Evolutionary conservation across 2,888 invertebrate species (phyloP), one percentile per base, ranked within the genome.

Genomic region (Phyllotreta cruciferae): DNA sequence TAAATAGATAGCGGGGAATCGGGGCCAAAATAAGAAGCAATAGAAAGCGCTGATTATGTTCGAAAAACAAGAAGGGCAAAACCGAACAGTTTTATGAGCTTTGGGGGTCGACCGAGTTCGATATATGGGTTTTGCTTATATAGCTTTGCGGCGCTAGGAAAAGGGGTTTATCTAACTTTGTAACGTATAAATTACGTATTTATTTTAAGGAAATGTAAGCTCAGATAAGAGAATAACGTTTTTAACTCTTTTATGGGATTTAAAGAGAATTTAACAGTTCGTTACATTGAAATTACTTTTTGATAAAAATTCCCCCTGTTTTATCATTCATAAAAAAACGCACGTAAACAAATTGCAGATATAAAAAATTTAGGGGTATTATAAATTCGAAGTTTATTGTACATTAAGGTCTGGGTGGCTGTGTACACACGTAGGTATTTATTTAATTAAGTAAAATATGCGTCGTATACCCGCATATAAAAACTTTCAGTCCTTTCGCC

Each of bases 41-140:
- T 35, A 49, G 49, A 49, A 49, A 49, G 49, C 35, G 49, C 49
- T 49, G 49, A 49, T 49, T 49, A 49, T 49, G 49, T 49, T 49
- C 35, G 49, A 49, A 49, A 49, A 49, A 49, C 49, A 49, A 49
- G 49, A 49, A 49, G 49, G 49, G 35, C 36, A 49, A 49, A 49
- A 49, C 49, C 49, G 11, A 35, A 49, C 49, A 49, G 35, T 49
- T 49, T 49, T 49, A 49, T 35, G 49, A 49, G 49, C 49, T 49
- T 49, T 49, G 9, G 49, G 24, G 35, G 35, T 35, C 49, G 49
- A 6, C 34, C 49, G 36, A 49, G 35, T 49, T 35, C 35, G 49
- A 35, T 49, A 49, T 49, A 49, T 35, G 35, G 49, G 10, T 49
- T 8, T 35, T 49, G 49, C 35, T 49, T 49, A 49, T 24, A 24